Evolutionary conservation across 2,797 vertebrate genomes (phyloP).

Genomic region (Chelon auratus): DNA sequence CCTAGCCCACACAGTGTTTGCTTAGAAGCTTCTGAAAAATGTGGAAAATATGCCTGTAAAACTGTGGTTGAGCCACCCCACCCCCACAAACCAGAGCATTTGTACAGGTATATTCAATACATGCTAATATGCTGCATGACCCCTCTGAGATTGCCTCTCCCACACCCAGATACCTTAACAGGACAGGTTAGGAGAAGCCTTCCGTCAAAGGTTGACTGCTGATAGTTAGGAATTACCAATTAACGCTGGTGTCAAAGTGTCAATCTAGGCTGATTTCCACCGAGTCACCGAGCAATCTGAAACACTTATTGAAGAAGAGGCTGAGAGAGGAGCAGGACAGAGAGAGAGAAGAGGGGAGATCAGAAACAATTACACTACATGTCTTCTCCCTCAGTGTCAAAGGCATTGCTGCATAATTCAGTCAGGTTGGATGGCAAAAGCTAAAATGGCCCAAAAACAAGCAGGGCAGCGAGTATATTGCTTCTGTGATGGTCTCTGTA

Average conservation of each 20-base stretch:
- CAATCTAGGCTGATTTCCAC: slow-evolving; percentile 81
- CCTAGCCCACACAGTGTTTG: slow-evolving; percentile 45
- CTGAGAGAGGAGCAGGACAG: slow-evolving; percentile 22
- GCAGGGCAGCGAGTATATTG: slow-evolving; percentile 24
- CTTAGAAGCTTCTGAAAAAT: slow-evolving; percentile 66
- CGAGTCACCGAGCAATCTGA: slow-evolving; percentile 72
- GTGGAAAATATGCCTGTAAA: slow-evolving; percentile 46
- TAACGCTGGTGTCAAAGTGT: slow-evolving; percentile 81
- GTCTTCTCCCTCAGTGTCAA: slow-evolving; percentile 73
- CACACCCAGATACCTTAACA: slow-evolving; percentile 41
- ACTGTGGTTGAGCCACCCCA: slow-evolving; percentile 30
- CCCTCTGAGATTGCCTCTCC: slow-evolving; percentile 28
- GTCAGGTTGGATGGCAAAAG: slow-evolving; percentile 53
- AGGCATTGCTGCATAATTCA: slow-evolving; percentile 74
- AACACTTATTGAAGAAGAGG: slow-evolving; percentile 65
- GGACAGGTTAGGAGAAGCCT: slow-evolving; percentile 35
- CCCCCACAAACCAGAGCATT: slow-evolving; percentile 53
- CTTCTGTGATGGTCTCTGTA: slow-evolving; percentile 56
- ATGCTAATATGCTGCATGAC: slow-evolving; percentile 23
- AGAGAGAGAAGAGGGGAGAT: slow-evolving; percentile 23
- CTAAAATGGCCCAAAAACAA: slow-evolving; percentile 39
- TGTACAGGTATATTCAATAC: slow-evolving; percentile 29
- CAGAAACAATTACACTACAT: slow-evolving; percentile 69
- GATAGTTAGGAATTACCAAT: slow-evolving; percentile 79
- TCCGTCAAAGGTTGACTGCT: slow-evolving; percentile 61